Evolutionary conservation across 2,797 vertebrate genomes (phyloP).

Genomic region (Betta splendens): DNA sequence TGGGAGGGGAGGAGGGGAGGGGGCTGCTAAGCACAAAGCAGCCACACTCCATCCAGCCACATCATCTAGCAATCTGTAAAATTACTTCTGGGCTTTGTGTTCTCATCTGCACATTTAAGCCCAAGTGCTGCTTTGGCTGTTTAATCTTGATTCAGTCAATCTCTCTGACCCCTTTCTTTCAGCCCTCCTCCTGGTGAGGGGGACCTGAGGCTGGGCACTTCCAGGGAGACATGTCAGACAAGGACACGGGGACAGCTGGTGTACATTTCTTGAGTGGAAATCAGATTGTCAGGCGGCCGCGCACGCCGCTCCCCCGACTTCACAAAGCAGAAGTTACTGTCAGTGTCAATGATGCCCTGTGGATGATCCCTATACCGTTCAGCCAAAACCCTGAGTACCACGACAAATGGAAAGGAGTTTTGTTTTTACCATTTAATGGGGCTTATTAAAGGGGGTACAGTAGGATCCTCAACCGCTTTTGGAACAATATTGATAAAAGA

Average conservation of each 20-base stretch:
- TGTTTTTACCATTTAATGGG: too few species aligned
- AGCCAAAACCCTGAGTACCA: neutral
- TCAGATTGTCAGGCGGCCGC: conserved; percentile 55
- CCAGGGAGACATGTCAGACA: conserved; percentile 34
- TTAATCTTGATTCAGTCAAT: conserved; percentile 70
- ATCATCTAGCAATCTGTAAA: conserved; percentile 64
- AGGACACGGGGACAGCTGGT: conserved; percentile 37
- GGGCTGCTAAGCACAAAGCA: neutral
- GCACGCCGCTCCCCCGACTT: conserved; percentile 31
- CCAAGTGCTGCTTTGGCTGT: conserved; percentile 46
- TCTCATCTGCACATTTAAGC: conserved; percentile 68
- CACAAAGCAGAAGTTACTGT: conserved; percentile 39
- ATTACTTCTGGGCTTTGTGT: conserved; percentile 66
- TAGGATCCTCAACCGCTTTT: too few species aligned
- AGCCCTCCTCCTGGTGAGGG: conserved; percentile 31
- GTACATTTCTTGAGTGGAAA: conserved; percentile 44
- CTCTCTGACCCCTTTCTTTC: conserved; percentile 68
- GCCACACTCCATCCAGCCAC: conserved; percentile 33
- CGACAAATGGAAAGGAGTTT: neutral
- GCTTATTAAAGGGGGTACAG: too few species aligned
- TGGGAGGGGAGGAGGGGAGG: neutral
- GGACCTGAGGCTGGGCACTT: conserved; percentile 45
- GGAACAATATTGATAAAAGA: too few species aligned
- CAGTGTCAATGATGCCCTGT: conserved; percentile 36
- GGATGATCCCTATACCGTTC: conserved; percentile 8